Evolutionary conservation across 2,797 vertebrate genomes (phyloP), one percentile per base, ranked within the genome.

Genomic region (Chromis chromis): DNA sequence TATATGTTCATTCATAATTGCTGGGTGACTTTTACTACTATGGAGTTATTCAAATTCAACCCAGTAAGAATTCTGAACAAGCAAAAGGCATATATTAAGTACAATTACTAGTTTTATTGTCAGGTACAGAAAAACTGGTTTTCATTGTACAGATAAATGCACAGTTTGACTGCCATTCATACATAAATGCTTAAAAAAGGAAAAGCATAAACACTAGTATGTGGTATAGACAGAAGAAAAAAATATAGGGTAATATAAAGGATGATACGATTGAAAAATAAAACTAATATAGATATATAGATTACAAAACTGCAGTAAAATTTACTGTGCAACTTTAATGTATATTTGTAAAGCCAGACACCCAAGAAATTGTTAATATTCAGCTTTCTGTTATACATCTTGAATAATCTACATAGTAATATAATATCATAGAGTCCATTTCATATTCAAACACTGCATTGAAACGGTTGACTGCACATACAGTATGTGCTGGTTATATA

Each of bases 51-150:
- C 3, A 27, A 8, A 48, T n/a, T 27, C 25, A 24, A 8, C 19
- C 6, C 25, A n/a, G n/a, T 44, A 11, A 61, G 42, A 1, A 33
- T 17, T 10, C 8, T 49, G 27, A 7, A 22, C 14, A 62, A 57
- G 40, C 17, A 54, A 36, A 1, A 25, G 1, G 0, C 24, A 11
- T 12, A 7, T 2, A 12, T 62, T 17, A 8, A 55, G n/a, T 49
- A 25, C 10, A 56, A 4, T 5, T 27, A 24, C 13, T 22, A 4
- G 12, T 11, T 69, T 63, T 69, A 62, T 69, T 70, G 11, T n/a
- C n/a, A n/a, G n/a, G n/a, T n/a, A 2, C n/a, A 71, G 17, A 67
- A 14, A 19, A 17, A 19, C 42, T 17, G 42, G 17, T 17, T 44
- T 16, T 16, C 4, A 17, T 6, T 14, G 42, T 17, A 44, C 16